These are phyloP conservation scores for Stenchaetothrips biformis DNA, from an alignment of 2,888 invertebrate genomes.

Conservation along the genomic window DNA sequence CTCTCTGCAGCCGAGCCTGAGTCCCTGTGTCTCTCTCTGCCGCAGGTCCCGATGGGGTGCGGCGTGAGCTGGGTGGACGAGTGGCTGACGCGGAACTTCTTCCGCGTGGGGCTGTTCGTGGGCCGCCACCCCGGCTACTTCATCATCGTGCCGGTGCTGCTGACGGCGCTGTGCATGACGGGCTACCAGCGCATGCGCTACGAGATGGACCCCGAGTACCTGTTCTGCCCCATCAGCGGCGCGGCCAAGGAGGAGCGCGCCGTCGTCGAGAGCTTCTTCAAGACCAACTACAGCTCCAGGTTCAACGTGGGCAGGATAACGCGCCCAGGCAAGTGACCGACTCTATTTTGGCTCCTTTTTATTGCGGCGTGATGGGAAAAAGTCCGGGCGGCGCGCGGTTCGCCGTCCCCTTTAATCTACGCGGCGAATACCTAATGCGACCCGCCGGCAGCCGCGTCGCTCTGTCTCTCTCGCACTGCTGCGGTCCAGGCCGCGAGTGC, in stretches of 20 bases:
- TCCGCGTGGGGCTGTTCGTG: constrained; percentile 71
- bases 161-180: constrained; percentile 76
- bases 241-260: constrained; percentile 76
- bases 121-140: constrained; percentile 83
- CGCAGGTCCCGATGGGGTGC: constrained; percentile 35
- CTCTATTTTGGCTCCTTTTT: neutral
- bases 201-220: constrained; percentile 89
- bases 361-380: neutral
- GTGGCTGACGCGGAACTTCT: constrained; percentile 72
- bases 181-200: constrained; percentile 81
- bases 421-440: neutral
- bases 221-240: constrained; percentile 84
- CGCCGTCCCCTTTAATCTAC: neutral
- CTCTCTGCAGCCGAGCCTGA: no score
- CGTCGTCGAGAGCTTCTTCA: constrained; percentile 77
- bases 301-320: constrained; percentile 86
- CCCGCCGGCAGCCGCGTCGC: no score
- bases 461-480: no score
- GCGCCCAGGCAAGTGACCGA: constrained; percentile 63
- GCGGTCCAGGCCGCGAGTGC: no score
- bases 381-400: neutral
- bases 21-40: neutral
- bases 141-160: constrained; percentile 76
- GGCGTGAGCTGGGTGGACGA: constrained; percentile 61
- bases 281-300: constrained; percentile 79